Evolutionary conservation across 2,113 vertebrate genomes (phyloP), one percentile per base, ranked within the genome.

Genomic region (Chaetops frenatus): DNA sequence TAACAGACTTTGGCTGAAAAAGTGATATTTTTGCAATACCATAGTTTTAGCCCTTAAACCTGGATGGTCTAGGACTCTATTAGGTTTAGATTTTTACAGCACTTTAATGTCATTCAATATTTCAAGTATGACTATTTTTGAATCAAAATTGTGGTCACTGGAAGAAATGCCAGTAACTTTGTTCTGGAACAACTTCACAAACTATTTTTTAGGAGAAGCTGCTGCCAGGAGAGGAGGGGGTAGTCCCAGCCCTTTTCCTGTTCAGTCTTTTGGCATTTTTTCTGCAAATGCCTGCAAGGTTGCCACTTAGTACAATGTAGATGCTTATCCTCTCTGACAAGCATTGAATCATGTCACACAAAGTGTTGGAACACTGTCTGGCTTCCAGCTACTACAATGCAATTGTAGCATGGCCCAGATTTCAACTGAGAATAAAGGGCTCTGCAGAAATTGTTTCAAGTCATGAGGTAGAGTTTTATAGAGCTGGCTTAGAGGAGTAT

Each of bases 251-350:
- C 44, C 44, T 83, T 66, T 78, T 70, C 56, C 64, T 81, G 15
- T 71, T 86, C 25, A 33, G 51, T 29, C 38, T 86, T 71, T 78
- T 65, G 72, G 67, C 64, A 47, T 77, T 54, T 60, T 77, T 90
- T 47, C 79, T 85, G 54, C 1, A 10, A 12, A 28, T 80, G 56
- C 51, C 47, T 83, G 31, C 64, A 71, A 80, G 60, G 71, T 60
- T 93, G 67, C 92, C 85, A 93, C 74, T 70, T 36, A 66, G 17
- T 16, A 58, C 54, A 62, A 1, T 47, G 70, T 35, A 88, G 64
- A 67, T 86, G 76, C 40, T 94, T 88, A 81, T 92, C 76, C 64
- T 54, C 79, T 54, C 71, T 88, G 88, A 81, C 79, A 93, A 86
- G 64, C 74, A 60, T 51, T 77, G 92, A 83, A 61, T 80, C 64